Conservation (phyloP, 53 echinoderm and acorn worm species). For the Paelopatides confundens region DNA sequence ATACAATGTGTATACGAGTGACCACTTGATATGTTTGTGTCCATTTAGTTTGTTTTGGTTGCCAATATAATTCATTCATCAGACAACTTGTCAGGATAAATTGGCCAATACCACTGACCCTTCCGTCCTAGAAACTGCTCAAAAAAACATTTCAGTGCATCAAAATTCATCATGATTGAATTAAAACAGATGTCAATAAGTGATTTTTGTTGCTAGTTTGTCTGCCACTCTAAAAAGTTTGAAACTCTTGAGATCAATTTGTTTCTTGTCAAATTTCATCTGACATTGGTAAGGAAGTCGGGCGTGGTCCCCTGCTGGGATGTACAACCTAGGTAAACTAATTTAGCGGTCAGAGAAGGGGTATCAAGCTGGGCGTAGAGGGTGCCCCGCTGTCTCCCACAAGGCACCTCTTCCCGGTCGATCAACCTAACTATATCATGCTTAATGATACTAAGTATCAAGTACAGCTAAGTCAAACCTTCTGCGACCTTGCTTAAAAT, state of each 20-base stretch:
- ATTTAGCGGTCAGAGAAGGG: slow-evolving; percentile 37
- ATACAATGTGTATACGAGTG: background rate
- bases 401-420: slow-evolving; percentile 44
- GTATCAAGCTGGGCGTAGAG: slow-evolving; percentile 10
- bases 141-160: background rate
- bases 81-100: background rate
- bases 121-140: background rate
- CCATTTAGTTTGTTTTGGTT: background rate
- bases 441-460: background rate
- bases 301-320: slow-evolving; percentile 25
- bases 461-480: background rate
- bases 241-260: slow-evolving; percentile 13
- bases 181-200: slow-evolving; percentile 19
- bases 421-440: background rate
- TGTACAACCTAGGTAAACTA: slow-evolving; percentile 45
- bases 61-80: background rate
- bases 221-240: background rate
- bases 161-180: slow-evolving; percentile 32
- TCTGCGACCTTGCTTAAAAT: slow-evolving; percentile 1
- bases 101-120: background rate
- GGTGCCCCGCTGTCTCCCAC: slow-evolving; percentile 30
- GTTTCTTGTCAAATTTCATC: slow-evolving; percentile 31
- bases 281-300: slow-evolving; percentile 47
- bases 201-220: slow-evolving; percentile 27
- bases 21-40: background rate